Base-by-base conservation (phyloP, 30 jellyfish, hydroid and myxozoan genomes). In the Chironex yamaguchii region DNA sequence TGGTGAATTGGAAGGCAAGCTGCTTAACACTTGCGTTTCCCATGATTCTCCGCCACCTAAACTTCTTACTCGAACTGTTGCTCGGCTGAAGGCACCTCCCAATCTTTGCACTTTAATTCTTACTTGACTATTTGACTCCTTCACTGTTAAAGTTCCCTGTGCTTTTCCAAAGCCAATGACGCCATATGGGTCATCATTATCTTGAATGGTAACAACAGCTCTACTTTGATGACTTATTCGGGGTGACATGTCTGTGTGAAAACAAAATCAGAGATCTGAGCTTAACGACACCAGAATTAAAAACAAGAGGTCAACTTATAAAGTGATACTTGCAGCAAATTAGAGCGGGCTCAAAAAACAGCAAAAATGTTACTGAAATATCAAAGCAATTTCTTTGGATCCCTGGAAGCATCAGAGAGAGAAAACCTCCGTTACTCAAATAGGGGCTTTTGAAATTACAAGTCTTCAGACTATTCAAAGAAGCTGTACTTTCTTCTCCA, bases 41-140 rank as follows among this genome's bases (percentile, higher is more conserved):
- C 99, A 95, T 42, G 88, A 3, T 62, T 95, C 99, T 22, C 97
- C 99, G 0, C 99, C 99, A 31, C 97, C 99, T 0, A 95, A 52
- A 32, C 96, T 62, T 13, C 95, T 34, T 36, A 90, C 96, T 26
- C 51, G 87, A 30, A 90, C 99, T 3, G 86, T 85, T 9, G 91
- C 88, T 69, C 70, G 32, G 58, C 97, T 95, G 82, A 84, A 90
- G 49, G 96, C 91, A 29, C 99, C 99, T 31, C 92, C 92, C 9
- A 58, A 69, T 62, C 99, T 85, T 21, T 49, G 67, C 22, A 95
- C 21, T 30, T 23, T 66, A 31, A 95, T 49, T 30, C 48, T 42
- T 2, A 80, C 94, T 31, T 66, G 58, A n/a, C 90, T 81, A 0
- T 82, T 31, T 1, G 97, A 74, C 54, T 95, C 99, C 35, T 65